Conservation (phyloP, 2,113 vertebrate species). For the Seriola rivoliana region DNA sequence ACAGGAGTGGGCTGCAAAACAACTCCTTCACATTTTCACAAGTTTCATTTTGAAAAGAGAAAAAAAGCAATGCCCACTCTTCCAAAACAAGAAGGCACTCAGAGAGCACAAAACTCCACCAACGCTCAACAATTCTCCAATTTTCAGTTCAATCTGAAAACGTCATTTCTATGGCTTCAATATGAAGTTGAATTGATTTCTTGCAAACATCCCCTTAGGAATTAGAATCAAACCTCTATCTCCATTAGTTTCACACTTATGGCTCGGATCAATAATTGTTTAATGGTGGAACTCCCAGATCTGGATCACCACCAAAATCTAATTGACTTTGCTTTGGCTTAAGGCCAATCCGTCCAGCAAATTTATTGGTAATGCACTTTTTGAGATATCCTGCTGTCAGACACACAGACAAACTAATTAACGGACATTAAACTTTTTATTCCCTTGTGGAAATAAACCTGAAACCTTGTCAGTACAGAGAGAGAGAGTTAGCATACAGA, state of each 20-base stretch:
- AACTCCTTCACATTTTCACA: neutral
- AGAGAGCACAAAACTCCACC: neutral
- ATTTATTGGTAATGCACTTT: slow-evolving; percentile 6
- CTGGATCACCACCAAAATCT: slow-evolving; percentile 32
- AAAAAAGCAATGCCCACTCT: neutral
- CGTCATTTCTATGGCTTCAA: slow-evolving; percentile 5
- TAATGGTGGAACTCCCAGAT: slow-evolving; percentile 26
- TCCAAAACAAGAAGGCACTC: neutral
- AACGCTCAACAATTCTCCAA: neutral
- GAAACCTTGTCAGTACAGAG: too few relatives aligned
- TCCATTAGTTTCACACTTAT: slow-evolving; percentile 51
- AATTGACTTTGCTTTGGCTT: slow-evolving; percentile 31
- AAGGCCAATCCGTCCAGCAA: neutral
- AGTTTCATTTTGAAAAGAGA: neutral
- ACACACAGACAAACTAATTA: slow-evolving; percentile 1
- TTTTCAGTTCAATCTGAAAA: neutral
- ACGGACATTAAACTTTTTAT: neutral
- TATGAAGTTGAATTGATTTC: slow-evolving; percentile 35
- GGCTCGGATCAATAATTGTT: slow-evolving; percentile 36
- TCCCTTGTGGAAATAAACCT: neutral
- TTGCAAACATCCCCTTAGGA: slow-evolving; percentile 1
- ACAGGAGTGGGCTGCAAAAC: slow-evolving; percentile 2
- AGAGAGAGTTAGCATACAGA: too few relatives aligned
- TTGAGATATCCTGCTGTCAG: neutral
- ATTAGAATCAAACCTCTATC: slow-evolving; percentile 17